Evolutionary conservation across 2,888 invertebrate species (phyloP), one percentile per base, ranked within the genome.

Genomic region (Auanema freiburgensis): DNA sequence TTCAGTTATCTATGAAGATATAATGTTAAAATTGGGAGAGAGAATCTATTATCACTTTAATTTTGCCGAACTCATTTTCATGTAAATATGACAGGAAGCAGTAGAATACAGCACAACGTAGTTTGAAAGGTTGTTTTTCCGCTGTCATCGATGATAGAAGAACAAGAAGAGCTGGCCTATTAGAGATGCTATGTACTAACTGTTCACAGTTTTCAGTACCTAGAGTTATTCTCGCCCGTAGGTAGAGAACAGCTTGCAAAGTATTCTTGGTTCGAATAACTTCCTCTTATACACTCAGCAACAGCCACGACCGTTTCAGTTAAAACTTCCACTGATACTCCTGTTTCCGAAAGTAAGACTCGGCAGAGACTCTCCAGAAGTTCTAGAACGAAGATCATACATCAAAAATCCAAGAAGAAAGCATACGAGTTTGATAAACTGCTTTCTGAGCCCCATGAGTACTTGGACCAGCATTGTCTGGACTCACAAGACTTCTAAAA

Each of bases 61-160:
- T 66, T 63, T 83, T 83, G 21, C 92, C 92, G 33, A 89, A 88
- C 84, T 92, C 91, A 85, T 98, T 98, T 85, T 91, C 92, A 84
- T 91, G 92, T 10, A 98, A 87, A 84, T 91, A 98, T 84, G 93
- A 94, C 87, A 97, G 91, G 85, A 98, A 96, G 84, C 94, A 95
- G 85, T 99, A 98, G 0, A 98, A 89, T 1, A 97, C 94, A 0
- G 97, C 92, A 84, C 93, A 93, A 67, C 98, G 90, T 80, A 92
- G 85, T 0, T 87, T 86, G 83, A 97, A 91, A 0, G 94, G 91
- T 84, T 98, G 98, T 82, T 94, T 95, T 84, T 98, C 97, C 84
- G 96, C 95, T 6, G 94, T 93, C 94, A 98, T 96, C 0, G 96
- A 95, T 92, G 96, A 93, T 10, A 98, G 86, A 8, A 98, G 87